Base-by-base conservation (phyloP, 2,888 invertebrate species). In the Athrips mouffetella region DNA sequence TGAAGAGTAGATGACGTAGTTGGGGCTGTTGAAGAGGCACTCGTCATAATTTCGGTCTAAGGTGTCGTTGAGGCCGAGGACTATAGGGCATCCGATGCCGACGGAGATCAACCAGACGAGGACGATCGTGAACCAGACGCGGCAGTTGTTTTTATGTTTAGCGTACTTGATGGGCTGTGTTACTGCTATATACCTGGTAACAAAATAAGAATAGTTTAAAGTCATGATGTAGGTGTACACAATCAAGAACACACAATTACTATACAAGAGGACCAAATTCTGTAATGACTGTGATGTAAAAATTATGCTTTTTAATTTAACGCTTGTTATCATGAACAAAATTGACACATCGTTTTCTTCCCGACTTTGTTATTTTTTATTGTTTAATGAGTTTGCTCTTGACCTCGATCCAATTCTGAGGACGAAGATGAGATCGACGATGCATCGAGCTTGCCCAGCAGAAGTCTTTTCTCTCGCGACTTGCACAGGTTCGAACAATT, bases 111-210 rank as follows among this genome's bases (percentile, higher is more conserved):
- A 92, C 99, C 99, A 99, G 45, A 98, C 98, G 56, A 98, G 89
- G 31, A 94, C 93, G 70, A 99, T 97, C 64, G 98, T 99, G 78
- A 98, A 88, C 92, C 96, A 96, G 39, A 98, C 97, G 53, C 99
- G 92, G 47, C 93, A 91, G 88, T 95, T 97, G 91, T 97, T 98
- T 90, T 98, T 97, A 91, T 98, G 98, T 76, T 98, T 97, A 51
- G 98, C 98, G 89, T 99, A 99, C 85, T 98, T 97, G 79, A 99
- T 98, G 70, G 99, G 99, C 80, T 97, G 96, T 40, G 98, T 99
- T 63, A 99, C 99, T 57, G 99, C 99, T 70, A 99, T 98, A 84
- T 98, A 99, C 91, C 99, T 99, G 92, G 3, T 25, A n/a, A 15
- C 13, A 3, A 27, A 16, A 15, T n/a, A 23, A 5, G 10, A 25